Evolutionary conservation across 2,888 invertebrate species (phyloP).

Genomic region (Colostygia pectinataria): DNA sequence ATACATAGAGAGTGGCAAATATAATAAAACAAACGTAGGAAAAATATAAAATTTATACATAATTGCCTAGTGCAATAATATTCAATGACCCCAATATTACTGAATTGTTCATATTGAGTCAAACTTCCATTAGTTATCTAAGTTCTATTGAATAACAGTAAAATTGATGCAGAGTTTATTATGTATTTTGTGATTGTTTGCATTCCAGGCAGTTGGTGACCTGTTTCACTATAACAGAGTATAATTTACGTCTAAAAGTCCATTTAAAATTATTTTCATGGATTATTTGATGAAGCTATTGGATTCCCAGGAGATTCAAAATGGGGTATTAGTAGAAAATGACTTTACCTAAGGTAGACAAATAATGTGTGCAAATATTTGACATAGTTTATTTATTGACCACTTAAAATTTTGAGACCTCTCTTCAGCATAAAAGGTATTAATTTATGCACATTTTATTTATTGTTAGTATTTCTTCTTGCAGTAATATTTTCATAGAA

Average conservation of each 20-base stretch:
- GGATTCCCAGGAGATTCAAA: slow-evolving; percentile 34
- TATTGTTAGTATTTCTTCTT: slow-evolving; percentile 11
- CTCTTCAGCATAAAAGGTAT: slow-evolving; percentile 2
- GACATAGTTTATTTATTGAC: slow-evolving; percentile 11
- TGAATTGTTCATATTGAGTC: slow-evolving; percentile 1
- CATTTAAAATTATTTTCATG: slow-evolving; percentile 62
- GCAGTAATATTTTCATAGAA: slow-evolving; percentile 1
- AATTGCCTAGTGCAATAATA: not conserved
- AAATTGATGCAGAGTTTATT: slow-evolving; percentile 17
- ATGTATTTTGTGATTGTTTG: slow-evolving; percentile 65
- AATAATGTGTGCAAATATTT: slow-evolving; percentile 18
- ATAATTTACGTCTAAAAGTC: slow-evolving; percentile 57
- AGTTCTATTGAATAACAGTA: not conserved
- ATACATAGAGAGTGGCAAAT: not conserved
- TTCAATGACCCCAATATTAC: not conserved
- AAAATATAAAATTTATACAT: too few species aligned
- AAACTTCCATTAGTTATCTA: not conserved
- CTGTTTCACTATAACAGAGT: slow-evolving; percentile 71
- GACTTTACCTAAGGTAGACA: slow-evolving; percentile 9
- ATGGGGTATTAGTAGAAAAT: slow-evolving; percentile 16
- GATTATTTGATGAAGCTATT: slow-evolving; percentile 57
- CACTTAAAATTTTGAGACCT: slow-evolving; percentile 7
- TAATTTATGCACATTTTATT: slow-evolving; percentile 8
- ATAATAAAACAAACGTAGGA: not conserved
- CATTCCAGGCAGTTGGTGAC: slow-evolving; percentile 82